A percentile compares a stretch with the other conserved stretches of the same genome.
Conservation (phyloP, 1,140 invertebrate genomes). For the Drosophila eugracilis region DNA sequence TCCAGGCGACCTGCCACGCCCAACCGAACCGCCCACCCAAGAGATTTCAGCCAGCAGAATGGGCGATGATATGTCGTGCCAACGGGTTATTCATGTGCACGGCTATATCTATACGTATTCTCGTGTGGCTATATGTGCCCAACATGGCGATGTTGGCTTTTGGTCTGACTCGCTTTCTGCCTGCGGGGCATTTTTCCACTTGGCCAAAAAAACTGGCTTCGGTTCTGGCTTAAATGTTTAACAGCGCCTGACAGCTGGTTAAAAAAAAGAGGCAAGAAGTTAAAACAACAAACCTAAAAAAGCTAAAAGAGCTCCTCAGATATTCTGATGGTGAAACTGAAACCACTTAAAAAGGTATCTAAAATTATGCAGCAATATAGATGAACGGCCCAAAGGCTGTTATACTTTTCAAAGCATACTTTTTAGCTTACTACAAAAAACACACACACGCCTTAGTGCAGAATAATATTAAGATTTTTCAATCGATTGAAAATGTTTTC, state of each 20-base stretch:
- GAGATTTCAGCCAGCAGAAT: conserved; percentile 22
- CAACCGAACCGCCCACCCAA: not conserved
- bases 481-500: too few species aligned
- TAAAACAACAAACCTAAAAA: not conserved
- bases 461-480: too few species aligned
- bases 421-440: too few species aligned
- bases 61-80: conserved; percentile 41
- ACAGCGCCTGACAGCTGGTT: not conserved
- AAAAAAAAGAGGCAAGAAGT: conserved; percentile 3
- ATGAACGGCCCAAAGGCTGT: not conserved
- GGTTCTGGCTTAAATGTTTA: conserved; percentile 3
- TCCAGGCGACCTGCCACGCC: conserved; percentile 48
- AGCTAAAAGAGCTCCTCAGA: not conserved
- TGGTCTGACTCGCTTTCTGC: conserved; percentile 10
- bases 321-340: not conserved
- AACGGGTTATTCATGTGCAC: conserved; percentile 44
- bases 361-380: not conserved
- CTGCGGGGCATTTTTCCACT: conserved; percentile 29
- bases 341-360: not conserved
- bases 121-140: not conserved
- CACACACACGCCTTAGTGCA: too few species aligned
- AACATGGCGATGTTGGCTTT: conserved; percentile 14
- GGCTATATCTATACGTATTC: not conserved
- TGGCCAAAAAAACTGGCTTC: conserved; percentile 11
- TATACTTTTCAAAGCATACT: not conserved